Base-by-base conservation (phyloP, 2,888 invertebrate species). In the Polydrusus cervinus region DNA sequence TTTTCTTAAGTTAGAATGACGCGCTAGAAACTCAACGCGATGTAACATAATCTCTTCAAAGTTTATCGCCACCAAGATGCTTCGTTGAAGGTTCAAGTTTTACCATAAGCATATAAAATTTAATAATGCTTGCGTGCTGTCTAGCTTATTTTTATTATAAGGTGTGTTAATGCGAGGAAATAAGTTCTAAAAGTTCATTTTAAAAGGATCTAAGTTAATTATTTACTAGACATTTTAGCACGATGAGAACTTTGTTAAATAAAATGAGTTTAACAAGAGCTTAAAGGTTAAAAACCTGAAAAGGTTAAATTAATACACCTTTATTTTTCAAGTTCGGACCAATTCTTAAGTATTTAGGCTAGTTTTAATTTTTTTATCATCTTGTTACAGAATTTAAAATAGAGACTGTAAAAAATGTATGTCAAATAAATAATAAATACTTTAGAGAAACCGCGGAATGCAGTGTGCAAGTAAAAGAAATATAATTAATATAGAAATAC, bases 11-110 rank as follows among this genome's bases (percentile, higher is more conserved):
- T 62, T 51, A 64, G 47, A 73, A 70, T 51, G 73, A 69, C 72
- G 66, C 64, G 45, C 45, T 66, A 43, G 76, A 69, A 76, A 76
- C 60, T 76, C 34, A 73, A 76, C 76, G 68, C 76, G 65, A 66
- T 61, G 76, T 73, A 76, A 76, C 57, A 34, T 73, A 76, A 76
- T 76, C 72, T 69, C 51, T 53, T 16, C 16, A 65, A 76, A 75
- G 75, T 71, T 75, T 67, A 69, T 60, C 51, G 61, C 57, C 43
- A 64, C 49, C 57, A 47, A 67, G 66, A 65, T 61, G 45, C 67
- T 51, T 61, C 30, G 20, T 30, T 53, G 45, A 45, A 55, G 57
- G 65, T 73, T 73, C 45, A 73, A 73, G 61, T 73, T 73, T 65
- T 66, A 67, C 72, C 66, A 53, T 65, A 57, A 66, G 70, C 40